Evolutionary conservation across 2,113 vertebrate species (phyloP), one percentile per base, ranked within the genome.

Genomic region (Corythaeola cristata): DNA sequence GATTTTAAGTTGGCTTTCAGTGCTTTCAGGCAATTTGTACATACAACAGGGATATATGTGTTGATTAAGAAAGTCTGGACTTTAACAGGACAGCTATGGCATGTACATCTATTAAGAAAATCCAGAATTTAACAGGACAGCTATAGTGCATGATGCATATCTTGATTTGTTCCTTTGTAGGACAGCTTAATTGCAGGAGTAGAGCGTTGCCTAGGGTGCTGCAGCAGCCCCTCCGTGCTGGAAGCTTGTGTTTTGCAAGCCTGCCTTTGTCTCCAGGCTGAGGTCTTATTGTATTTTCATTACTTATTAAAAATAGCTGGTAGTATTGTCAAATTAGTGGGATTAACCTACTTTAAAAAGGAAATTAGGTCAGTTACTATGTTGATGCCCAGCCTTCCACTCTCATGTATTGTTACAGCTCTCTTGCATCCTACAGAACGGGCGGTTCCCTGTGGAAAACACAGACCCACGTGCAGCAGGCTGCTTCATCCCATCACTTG

Each of bases 351-450:
- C n/a, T 94, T 92, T 52, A 49, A 50, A 83, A 63, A 83, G 80
- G 67, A 95, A 95, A 94, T 93, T 55, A 86, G 94, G 90, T 92
- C 94, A 93, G 85, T 93, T 87, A 72, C 76, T 88, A 49, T 68
- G 83, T 45, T 68, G 19, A 32, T 8, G 11, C 44, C 52, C 66
- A 67, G 79, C 21, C 58, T 76, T 52, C 60, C 55, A 21, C 59
- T 76, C 81, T 28, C 32, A 49, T 3, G 41, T 67, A 82, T 56
- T 60, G 63, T 74, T 44, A 44, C 71, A 85, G 47, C 32, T 77
- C n/a, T 67, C 62, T 12, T 49, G 23, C 41, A 27, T 63, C 14
- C 67, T 22, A 75, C 27, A 72, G 53, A 72, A 79, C 1, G 4
- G 10, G 21, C 1, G 0, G 37, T 14, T 85, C 64, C 64, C 83